Percentiles rank a stretch among this genome's conserved stretches.
These are phyloP conservation scores for Puma concolor DNA, from an alignment of 2,113 vertebrate species.

Conservation along the genomic window DNA sequence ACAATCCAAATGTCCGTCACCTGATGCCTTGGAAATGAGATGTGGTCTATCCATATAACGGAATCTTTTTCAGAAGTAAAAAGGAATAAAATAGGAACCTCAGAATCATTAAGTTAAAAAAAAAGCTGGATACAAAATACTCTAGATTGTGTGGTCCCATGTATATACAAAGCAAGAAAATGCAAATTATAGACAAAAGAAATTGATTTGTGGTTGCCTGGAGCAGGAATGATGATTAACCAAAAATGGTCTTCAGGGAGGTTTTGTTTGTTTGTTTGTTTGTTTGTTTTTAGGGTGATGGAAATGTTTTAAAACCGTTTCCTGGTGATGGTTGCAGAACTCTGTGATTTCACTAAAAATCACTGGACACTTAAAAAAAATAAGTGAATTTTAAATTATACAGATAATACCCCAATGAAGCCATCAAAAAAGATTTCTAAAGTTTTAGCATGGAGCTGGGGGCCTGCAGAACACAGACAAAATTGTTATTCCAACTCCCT, in stretches of 20 bases:
- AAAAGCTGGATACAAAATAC: neutral
- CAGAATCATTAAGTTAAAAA: neutral
- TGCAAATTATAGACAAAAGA: neutral
- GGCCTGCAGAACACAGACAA: neutral
- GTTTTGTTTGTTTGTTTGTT: neutral
- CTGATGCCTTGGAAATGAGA: neutral
- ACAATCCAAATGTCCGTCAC: neutral
- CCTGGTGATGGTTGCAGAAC: neutral
- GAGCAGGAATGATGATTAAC: neutral
- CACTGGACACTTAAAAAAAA: neutral
- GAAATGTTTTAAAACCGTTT: neutral
- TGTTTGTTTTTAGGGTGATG: neutral
- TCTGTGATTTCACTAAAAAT: neutral
- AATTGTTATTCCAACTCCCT: neutral
- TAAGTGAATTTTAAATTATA: neutral
- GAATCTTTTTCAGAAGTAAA: neutral
- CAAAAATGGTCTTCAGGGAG: neutral
- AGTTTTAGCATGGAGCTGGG: neutral
- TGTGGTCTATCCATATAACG: neutral
- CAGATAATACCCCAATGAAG: neutral
- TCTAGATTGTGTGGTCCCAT: neutral
- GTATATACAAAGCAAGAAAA: neutral
- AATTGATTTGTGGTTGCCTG: neutral
- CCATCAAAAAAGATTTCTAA: neutral
- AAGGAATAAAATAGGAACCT: neutral